Percentiles rank a stretch among this genome's conserved stretches.
Evolutionary conservation across 2,113 vertebrate species (phyloP).

Genomic region (Myotis yumanensis): DNA sequence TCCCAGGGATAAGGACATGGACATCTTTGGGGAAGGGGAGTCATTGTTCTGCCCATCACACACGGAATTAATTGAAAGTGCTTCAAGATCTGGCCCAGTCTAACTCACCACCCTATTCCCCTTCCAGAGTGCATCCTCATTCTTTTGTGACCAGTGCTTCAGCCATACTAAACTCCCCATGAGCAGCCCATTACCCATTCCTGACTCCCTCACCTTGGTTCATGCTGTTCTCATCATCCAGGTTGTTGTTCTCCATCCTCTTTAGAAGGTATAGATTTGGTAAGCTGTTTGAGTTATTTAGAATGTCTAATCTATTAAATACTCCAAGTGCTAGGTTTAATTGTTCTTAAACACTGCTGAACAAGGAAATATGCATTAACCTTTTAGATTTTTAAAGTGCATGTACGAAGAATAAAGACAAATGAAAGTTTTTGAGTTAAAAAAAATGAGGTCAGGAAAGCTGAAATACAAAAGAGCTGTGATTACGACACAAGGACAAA

Average conservation of each 20-base stretch:
- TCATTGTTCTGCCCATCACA: neutral
- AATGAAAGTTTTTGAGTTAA: neutral
- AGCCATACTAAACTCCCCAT: neutral
- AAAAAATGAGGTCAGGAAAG: neutral
- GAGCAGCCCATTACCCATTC: neutral
- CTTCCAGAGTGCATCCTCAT: neutral
- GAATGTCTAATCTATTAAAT: neutral
- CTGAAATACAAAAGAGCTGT: slow-evolving; percentile 20
- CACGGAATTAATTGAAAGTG: neutral
- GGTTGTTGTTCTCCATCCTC: neutral
- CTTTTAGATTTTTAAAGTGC: neutral
- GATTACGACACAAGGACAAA: neutral
- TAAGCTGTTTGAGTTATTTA: neutral
- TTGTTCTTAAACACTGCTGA: neutral
- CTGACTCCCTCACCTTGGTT: neutral
- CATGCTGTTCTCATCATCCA: neutral
- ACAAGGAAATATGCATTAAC: neutral
- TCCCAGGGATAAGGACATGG: neutral
- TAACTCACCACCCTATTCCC: neutral
- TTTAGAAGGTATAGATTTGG: neutral
- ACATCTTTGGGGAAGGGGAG: rapidly evolving
- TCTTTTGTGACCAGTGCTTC: neutral
- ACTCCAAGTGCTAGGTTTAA: neutral
- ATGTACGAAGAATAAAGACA: neutral
- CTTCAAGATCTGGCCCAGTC: neutral